Evolutionary conservation across 1,140 invertebrate species (phyloP), one percentile per base, ranked within the genome.

Genomic region (Hylaeus volcanicus): DNA sequence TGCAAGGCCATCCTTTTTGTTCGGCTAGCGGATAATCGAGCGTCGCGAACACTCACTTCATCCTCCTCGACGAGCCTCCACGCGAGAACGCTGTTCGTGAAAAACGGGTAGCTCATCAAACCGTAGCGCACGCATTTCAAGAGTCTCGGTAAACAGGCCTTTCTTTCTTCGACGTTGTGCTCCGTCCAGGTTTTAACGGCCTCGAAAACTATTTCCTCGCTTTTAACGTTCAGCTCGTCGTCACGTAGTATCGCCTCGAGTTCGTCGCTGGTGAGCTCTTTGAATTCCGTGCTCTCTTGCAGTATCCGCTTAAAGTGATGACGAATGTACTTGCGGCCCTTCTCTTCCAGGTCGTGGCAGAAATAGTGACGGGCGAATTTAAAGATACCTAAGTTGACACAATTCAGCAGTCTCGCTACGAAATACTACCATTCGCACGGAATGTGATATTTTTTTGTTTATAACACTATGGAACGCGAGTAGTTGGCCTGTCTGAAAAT

Each of bases 361-460:
- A 96, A 97, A 84, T 96, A 96, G 65, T 95, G 93, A 78, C 94
- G 85, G 15, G 96, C 96, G 90, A 97, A 97, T 89, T 95, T 95
- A 74, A 96, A 95, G 85, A 97, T 95, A 55, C 93, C 92, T 91
- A 68, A 48, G 45, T 51, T 51, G 65, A 51, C n/a, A 68, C 45
- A 68, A 68, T 68, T 68, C 65, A 68, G n/a, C 65, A 37, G 45
- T 64, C 65, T 68, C n/a, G 45, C 65, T n/a, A 68, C n/a, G 51
- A 51, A 51, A 51, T 68, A 8, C 64, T 65, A 15, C 15, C 43
- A 8, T 48, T 65, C 8, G 48, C 43, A 65, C 43, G 15, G 64
- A 26, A 43, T 6, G 39, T 5, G 14, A 64, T 43, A 43, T 39
- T 64, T 12, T 64, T 2, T 3, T 12, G 12, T 37, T 14, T 12